These are phyloP conservation scores for Pachycephus smyrnensis DNA, from an alignment of 2,888 invertebrate genomes.

Conservation along the genomic window DNA sequence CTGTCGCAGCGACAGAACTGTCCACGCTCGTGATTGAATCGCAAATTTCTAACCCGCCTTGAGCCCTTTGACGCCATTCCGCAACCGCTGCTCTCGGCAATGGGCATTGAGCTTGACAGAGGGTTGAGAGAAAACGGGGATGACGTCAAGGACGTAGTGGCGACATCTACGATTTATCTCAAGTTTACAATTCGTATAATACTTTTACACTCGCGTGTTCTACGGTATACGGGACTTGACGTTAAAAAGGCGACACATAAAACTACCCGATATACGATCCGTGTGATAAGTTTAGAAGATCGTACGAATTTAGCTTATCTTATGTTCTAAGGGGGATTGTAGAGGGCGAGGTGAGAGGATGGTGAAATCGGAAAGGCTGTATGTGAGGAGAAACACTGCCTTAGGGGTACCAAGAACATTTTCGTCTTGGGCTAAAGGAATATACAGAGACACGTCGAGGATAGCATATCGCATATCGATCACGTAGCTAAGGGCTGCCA, in stretches of 20 bases:
- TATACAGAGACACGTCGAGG: background rate
- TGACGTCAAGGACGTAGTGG: background rate
- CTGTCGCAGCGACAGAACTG: background rate
- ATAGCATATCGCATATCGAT: constrained; percentile 21
- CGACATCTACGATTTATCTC: background rate
- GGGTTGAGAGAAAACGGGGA: background rate
- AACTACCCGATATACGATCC: background rate
- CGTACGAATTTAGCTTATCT: background rate
- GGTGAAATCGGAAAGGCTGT: background rate
- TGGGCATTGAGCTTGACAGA: background rate
- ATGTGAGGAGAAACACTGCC: background rate
- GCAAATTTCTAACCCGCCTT: background rate
- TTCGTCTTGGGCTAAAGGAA: background rate
- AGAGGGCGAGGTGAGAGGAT: background rate
- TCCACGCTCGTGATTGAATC: background rate
- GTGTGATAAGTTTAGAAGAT: background rate
- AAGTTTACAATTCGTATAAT: background rate
- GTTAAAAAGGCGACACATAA: background rate
- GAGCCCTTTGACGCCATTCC: background rate
- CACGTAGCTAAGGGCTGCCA: constrained; percentile 16
- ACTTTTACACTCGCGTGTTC: background rate
- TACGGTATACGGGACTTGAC: background rate
- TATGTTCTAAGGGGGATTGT: background rate
- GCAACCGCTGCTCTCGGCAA: background rate
- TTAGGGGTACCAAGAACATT: background rate